These are phyloP conservation scores for Caenorhabditis wallacei DNA, from an alignment of 2,888 invertebrate genomes.

Conservation along the genomic window DNA sequence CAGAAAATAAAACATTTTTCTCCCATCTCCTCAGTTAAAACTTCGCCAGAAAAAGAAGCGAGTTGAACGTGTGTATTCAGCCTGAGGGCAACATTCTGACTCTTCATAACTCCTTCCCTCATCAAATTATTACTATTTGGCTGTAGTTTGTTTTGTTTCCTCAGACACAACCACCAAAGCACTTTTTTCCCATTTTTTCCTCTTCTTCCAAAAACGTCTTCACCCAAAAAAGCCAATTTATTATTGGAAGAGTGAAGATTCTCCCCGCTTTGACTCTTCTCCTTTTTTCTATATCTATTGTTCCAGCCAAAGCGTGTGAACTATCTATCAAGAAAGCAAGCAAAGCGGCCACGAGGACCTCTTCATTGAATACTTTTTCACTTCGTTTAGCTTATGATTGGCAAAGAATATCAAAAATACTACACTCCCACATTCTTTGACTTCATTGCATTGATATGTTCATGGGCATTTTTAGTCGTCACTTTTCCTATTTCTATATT, in stretches of 20 bases:
- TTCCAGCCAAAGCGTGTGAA: slow-evolving; percentile 60
- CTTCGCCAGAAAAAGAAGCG: slow-evolving; percentile 16
- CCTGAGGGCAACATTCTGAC: slow-evolving; percentile 62
- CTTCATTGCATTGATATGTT: slow-evolving; percentile 53
- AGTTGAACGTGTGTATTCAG: slow-evolving; percentile 60
- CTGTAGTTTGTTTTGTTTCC: slow-evolving; percentile 53
- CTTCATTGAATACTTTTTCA: slow-evolving; percentile 34
- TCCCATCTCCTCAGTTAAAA: slow-evolving; percentile 34
- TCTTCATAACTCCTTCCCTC: slow-evolving; percentile 48
- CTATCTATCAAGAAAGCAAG: slow-evolving; percentile 47
- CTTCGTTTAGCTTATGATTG: slow-evolving; percentile 49
- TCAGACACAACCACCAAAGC: slow-evolving; percentile 23
- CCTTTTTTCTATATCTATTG: slow-evolving; percentile 39
- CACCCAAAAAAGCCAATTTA: slow-evolving; percentile 31
- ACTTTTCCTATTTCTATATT: slow-evolving; percentile 83
- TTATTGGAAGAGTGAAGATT: slow-evolving; percentile 56
- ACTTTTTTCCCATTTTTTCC: slow-evolving; percentile 22
- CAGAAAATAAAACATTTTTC: slow-evolving; percentile 39
- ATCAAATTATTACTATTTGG: slow-evolving; percentile 63
- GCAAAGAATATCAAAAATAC: slow-evolving; percentile 50
- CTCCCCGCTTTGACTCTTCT: slow-evolving; percentile 24
- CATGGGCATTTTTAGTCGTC: slow-evolving; percentile 79
- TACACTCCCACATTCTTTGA: slow-evolving; percentile 50
- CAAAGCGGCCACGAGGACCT: slow-evolving; percentile 14
- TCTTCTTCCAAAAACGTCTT: slow-evolving; percentile 36